These are phyloP conservation scores for Megalops cyprinoides DNA, from an alignment of 2,797 vertebrate species.

Conservation along the genomic window DNA sequence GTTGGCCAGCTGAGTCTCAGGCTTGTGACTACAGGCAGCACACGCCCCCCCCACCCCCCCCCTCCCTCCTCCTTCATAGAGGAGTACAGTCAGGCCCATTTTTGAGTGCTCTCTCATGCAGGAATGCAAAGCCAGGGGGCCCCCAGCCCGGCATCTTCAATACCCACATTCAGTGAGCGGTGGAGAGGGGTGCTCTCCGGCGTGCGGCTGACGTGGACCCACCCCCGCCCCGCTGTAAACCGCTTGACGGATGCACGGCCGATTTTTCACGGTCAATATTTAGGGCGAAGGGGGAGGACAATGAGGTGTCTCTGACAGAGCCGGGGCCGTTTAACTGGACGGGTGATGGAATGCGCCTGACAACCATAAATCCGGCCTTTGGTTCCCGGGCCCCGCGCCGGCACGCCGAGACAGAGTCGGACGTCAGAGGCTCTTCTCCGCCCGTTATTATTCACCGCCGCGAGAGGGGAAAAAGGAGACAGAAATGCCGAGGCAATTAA, in stretches of 20 bases:
- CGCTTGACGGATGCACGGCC: constrained; percentile 23
- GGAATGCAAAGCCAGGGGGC: not conserved
- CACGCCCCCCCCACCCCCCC: not conserved
- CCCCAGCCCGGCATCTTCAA: not conserved
- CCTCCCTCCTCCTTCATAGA: no score
- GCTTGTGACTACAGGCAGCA: not conserved
- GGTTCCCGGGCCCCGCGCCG: not conserved
- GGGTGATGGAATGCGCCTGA: constrained; percentile 29
- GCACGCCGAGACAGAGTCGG: no score
- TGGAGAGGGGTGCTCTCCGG: not conserved
- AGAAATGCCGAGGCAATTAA: constrained; percentile 9
- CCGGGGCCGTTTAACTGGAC: constrained; percentile 9
- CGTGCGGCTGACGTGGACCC: constrained; percentile 7
- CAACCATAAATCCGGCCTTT: constrained; percentile 13
- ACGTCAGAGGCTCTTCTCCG: not conserved
- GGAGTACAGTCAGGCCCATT: not conserved
- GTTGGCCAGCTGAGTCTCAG: not conserved
- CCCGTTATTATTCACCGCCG: not conserved
- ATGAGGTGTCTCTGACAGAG: constrained; percentile 40
- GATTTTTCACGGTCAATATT: constrained; percentile 28
- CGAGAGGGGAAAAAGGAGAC: no score
- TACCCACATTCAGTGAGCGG: not conserved
- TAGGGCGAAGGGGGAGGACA: constrained; percentile 27
- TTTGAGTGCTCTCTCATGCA: not conserved
- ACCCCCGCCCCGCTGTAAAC: constrained; percentile 26